Base-by-base conservation (phyloP, 2,113 vertebrate genomes). In the Bungarus multicinctus region DNA sequence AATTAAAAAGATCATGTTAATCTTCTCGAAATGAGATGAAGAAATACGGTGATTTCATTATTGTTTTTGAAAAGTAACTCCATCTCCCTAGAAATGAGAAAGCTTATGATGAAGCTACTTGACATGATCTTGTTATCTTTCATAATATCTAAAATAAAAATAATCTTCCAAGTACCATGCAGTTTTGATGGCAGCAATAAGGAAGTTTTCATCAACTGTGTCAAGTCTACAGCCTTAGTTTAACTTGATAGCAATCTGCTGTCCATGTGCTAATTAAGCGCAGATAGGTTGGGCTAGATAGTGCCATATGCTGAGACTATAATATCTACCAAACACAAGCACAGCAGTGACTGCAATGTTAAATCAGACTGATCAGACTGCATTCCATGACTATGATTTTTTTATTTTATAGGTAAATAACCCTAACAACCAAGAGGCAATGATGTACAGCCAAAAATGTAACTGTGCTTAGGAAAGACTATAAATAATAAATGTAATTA, bases 1-100 rank as follows among this genome's bases (percentile, higher is more conserved):
- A 91, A 88, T 93, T 93, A 91, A 93, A 50, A 86, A 86, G 34
- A 53, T 34, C 4, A 5, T 30, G n/a, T 53, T 88, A 54, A 52
- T 45, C 52, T 27, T 53, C 18, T 34, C 30, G 16, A 74, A 74
- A 88, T 30, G 14, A 74, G 60, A 89, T 54, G 52, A 52, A 88
- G 50, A 69, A 88, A 92, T 45, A 27, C 39, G 43, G 18, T 87
- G 43, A 3, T 91, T 86, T 52, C n/a, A 34, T 53, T 74, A 64
- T 34, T 90, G 50, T 53, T 52, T 90, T 90, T 90, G 52, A 53
- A 90, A 64, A 57, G 50, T 23, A 30, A 74, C 60, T 81, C 2
- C 64, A 53, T n/a, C 60, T 50, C 25, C 34, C 3, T 90, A 74
- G 58, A 90, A 90, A 50, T 69, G 3, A 90, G 64, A 90, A 69